Base-by-base conservation (phyloP, 2,797 vertebrate genomes). In the Cottoperca gobio region DNA sequence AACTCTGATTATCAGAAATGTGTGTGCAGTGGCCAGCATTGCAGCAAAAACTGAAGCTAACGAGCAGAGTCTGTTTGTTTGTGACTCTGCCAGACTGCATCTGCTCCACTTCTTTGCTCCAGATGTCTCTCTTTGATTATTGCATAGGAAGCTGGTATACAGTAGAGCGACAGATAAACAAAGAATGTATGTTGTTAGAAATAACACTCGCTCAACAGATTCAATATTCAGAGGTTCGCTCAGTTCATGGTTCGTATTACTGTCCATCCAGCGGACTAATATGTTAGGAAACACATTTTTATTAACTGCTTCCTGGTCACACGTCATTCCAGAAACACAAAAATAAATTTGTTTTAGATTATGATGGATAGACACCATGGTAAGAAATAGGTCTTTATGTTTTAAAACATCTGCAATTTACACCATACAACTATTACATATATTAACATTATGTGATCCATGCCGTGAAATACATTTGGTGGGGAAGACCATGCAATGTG, bases 211-310 rank as follows among this genome's bases (percentile, higher is more conserved):
- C 86, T 89, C 78, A 83, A 78, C 85, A 87, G 84, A 90, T 86
- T 81, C 83, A 85, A 83, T 81, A 78, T 78, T 71, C 74, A 50
- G 64, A 64, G 86, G 85, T 92, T 48, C 86, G 64, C 58, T 87
- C 71, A 49, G 91, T 92, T 84, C 89, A 89, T 12, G 94, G 76
- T 93, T 93, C 82, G 26, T 65, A 91, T 95, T 92, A 93, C 53
- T 24, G 10, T 83, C 84, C 68, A 81, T 88, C 72, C 85, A 91
- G 90, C 85, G 92, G 89, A 94, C 85, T 86, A 83, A 86, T 73
- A 71, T 74, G 67, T 86, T 63, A 86, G 77, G 81, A 89, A 89
- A 86, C 80, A 67, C 71, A 70, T 76, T 82, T 33, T 65, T 77
- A 87, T 90, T 81, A 90, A 81, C 91, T 54, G 16, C 79, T 89